These are phyloP conservation scores for Trypoxylon attenuatum DNA, from an alignment of 2,888 invertebrate genomes.

Conservation along the genomic window DNA sequence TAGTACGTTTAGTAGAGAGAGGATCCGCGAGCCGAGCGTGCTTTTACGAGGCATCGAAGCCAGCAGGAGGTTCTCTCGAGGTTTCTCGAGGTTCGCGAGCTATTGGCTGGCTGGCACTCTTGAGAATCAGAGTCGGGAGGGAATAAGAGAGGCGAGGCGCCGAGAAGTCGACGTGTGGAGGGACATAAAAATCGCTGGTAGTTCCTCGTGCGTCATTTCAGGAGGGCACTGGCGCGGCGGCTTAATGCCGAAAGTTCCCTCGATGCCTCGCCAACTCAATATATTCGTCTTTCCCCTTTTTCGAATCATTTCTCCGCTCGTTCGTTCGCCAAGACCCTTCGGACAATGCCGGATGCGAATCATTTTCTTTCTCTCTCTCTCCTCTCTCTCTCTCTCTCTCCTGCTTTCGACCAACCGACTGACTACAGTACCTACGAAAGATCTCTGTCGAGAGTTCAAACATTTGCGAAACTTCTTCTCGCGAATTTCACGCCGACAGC, in stretches of 20 bases:
- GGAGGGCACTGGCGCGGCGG: slow-evolving; percentile 38
- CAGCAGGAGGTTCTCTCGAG: slow-evolving; percentile 33
- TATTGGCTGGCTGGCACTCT: neutral
- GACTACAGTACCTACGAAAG: too few species aligned
- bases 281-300: neutral
- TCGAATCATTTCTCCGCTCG: neutral
- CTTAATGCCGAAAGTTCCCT: slow-evolving; percentile 55
- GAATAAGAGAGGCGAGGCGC: slow-evolving; percentile 4
- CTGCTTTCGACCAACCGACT: too few species aligned
- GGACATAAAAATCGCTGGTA: slow-evolving; percentile 54
- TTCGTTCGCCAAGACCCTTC: neutral
- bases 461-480: too few species aligned
- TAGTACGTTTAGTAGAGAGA: neutral
- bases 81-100: slow-evolving; percentile 13
- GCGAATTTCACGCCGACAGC: too few species aligned
- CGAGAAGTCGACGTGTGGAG: slow-evolving; percentile 6
- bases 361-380: too few species aligned
- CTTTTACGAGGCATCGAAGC: slow-evolving; percentile 30
- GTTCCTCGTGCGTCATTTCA: slow-evolving; percentile 40
- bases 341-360: neutral
- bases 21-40: slow-evolving; percentile 12
- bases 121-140: slow-evolving; percentile 15
- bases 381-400: too few species aligned
- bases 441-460: too few species aligned
- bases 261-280: slow-evolving; percentile 1